A percentile compares a stretch with the other conserved stretches of the same genome.
These are phyloP conservation scores for Ursus arctos DNA, from an alignment of 2,113 vertebrate genomes.

Conservation along the genomic window DNA sequence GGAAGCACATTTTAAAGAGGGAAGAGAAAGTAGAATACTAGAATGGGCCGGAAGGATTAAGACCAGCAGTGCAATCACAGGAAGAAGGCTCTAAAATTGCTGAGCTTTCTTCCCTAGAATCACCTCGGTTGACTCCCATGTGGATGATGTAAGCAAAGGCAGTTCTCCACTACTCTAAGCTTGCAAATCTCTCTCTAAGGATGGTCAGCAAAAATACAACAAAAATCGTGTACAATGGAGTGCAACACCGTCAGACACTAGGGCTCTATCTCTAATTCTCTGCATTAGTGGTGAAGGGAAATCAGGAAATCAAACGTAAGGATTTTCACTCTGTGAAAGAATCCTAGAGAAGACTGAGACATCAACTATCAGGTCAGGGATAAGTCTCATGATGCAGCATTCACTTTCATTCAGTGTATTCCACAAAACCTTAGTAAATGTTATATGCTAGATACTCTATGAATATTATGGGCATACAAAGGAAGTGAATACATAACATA, in stretches of 20 bases:
- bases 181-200: not conserved
- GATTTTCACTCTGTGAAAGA: not conserved
- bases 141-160: not conserved
- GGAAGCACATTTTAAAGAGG: not conserved
- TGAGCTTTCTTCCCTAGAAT: not conserved
- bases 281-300: not conserved
- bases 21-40: not conserved
- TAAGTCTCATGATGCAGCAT: not conserved
- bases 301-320: not conserved
- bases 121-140: not conserved
- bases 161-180: not conserved
- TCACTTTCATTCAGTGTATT: not conserved
- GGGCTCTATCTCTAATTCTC: too few relatives aligned
- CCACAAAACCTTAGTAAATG: not conserved
- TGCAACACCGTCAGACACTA: not conserved
- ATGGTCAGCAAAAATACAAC: not conserved
- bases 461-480: not conserved
- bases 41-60: not conserved
- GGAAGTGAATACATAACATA: not conserved
- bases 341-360: not conserved
- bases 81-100: not conserved
- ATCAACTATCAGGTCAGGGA: not conserved
- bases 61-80: not conserved
- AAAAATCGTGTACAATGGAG: not conserved
- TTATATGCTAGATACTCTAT: not conserved